Conservation (phyloP, 1,140 invertebrate species). For the Zaprionus inermis region DNA sequence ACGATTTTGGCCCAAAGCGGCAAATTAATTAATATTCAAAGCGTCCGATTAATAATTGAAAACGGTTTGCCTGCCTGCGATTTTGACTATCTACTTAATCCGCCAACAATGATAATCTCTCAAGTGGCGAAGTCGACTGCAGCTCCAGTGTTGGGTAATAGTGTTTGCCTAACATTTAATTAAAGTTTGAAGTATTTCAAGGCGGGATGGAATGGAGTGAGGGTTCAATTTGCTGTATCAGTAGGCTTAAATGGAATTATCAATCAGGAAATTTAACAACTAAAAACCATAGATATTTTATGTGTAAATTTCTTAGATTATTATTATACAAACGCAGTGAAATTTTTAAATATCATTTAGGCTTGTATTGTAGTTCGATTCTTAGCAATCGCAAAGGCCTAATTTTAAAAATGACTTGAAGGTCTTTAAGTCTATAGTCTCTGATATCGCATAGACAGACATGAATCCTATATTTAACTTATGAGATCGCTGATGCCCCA, state of each 20-base stretch:
- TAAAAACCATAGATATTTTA: too few species aligned
- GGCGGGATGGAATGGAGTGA: not conserved
- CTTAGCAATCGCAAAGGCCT: too few species aligned
- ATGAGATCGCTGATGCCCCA: too few species aligned
- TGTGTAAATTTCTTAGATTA: too few species aligned
- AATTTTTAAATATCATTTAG: too few species aligned
- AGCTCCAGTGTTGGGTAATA: not conserved
- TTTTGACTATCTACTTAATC: slow-evolving; percentile 5
- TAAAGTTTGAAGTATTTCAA: not conserved
- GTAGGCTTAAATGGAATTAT: not conserved
- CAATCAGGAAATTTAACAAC: not conserved
- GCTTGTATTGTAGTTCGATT: too few species aligned
- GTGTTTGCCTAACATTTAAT: not conserved
- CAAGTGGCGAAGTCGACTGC: not conserved
- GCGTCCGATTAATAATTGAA: slow-evolving; percentile 19
- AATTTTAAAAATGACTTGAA: too few species aligned
- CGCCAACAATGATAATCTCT: not conserved
- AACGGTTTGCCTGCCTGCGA: not conserved
- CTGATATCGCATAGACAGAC: too few species aligned
- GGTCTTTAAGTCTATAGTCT: too few species aligned
- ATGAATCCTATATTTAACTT: too few species aligned
- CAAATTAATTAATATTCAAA: slow-evolving; percentile 50
- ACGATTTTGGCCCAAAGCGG: not conserved
- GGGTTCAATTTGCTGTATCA: not conserved
- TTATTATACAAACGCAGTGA: too few species aligned